phyloP scores from a whole-genome alignment of 2,888 invertebrate species.

The Amiota mariae region DNA sequence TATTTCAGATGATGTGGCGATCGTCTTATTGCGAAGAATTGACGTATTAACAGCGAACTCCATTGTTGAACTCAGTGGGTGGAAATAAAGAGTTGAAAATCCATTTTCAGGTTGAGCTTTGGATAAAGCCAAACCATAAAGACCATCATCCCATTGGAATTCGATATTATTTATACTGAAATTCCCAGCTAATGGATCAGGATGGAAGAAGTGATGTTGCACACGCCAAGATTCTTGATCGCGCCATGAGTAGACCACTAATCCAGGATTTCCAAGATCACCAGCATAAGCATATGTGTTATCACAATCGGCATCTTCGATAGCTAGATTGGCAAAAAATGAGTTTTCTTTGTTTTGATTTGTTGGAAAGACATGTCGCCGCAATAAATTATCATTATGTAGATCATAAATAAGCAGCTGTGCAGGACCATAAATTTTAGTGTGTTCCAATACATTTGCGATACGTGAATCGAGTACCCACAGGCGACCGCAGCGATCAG shows the following conservation, averaged over 20 bases:
- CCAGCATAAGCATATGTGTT: constrained; percentile 83
- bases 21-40: constrained; percentile 78
- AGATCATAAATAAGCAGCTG: constrained; percentile 83
- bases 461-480: constrained; percentile 87
- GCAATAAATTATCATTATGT: constrained; percentile 80
- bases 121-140: constrained; percentile 83
- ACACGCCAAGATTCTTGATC: constrained; percentile 83
- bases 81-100: constrained; percentile 84
- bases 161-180: constrained; percentile 81
- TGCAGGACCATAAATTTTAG: constrained; percentile 76
- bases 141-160: constrained; percentile 85
- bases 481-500: constrained; percentile 83
- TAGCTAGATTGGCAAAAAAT: constrained; percentile 83
- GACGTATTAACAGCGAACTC: constrained; percentile 85
- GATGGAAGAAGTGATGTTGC: constrained; percentile 81
- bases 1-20: constrained; percentile 74
- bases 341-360: constrained; percentile 81
- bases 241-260: constrained; percentile 85
- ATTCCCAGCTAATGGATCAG: constrained; percentile 82
- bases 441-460: constrained; percentile 76
- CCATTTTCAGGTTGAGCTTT: constrained; percentile 78
- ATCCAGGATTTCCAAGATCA: constrained; percentile 80
- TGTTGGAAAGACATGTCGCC: constrained; percentile 79
- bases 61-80: constrained; percentile 84
- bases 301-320: constrained; percentile 83